These are phyloP conservation scores for Pipistrellus pygmaeus DNA, from an alignment of 2,797 vertebrate genomes.

Conservation along the genomic window DNA sequence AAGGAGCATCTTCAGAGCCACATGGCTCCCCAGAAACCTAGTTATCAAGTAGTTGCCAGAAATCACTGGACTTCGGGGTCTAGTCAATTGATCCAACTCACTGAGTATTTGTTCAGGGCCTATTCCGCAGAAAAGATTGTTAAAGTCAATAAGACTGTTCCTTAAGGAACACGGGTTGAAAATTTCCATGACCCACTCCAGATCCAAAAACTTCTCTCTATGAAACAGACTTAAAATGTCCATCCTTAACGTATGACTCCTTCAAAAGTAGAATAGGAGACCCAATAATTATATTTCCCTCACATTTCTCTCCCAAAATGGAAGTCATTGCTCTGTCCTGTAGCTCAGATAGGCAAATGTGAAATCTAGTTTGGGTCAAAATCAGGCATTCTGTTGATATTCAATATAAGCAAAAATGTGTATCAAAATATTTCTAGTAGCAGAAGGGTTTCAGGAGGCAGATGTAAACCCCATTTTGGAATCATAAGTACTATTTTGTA, in stretches of 20 bases:
- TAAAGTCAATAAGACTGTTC: neutral
- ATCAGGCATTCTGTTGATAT: no score
- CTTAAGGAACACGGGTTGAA: accelerated
- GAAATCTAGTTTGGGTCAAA: no score
- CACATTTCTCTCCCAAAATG: neutral
- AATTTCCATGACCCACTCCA: no score
- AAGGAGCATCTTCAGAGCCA: neutral
- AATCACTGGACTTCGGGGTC: neutral
- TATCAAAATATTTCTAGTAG: neutral
- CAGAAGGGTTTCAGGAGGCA: neutral
- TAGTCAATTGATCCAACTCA: no score
- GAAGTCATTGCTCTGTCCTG: neutral
- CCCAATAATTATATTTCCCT: neutral
- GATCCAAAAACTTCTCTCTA: neutral
- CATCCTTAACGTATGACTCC: neutral
- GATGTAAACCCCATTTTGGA: neutral
- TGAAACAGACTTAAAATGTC: neutral
- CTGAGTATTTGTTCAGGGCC: neutral
- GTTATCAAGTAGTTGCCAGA: neutral
- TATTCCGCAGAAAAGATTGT: neutral
- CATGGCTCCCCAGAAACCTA: accelerated
- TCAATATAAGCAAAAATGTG: neutral
- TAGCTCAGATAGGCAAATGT: neutral
- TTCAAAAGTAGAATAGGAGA: neutral
- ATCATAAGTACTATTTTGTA: neutral